phyloP scores from a whole-genome alignment of 2,888 invertebrate species.

The Leptinotarsa rubiginosa region DNA sequence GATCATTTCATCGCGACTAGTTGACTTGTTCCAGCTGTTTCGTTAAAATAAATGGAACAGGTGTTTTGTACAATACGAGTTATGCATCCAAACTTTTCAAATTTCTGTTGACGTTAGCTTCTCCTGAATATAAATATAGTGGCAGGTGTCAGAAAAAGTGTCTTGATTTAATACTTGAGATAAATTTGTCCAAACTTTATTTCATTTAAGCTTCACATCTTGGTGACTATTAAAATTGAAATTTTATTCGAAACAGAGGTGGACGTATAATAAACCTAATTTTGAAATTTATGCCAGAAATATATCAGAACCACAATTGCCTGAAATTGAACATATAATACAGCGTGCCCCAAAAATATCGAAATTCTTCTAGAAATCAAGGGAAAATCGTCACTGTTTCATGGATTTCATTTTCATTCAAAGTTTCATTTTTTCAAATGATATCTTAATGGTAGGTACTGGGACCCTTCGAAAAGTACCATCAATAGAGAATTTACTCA shows the following conservation, averaged over 20 bases:
- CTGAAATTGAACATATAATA: too few species aligned
- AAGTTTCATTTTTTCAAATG: too few species aligned
- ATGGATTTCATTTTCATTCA: too few species aligned
- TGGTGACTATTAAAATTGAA: background rate
- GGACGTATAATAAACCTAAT: background rate
- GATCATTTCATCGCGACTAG: background rate
- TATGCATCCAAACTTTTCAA: conserved; percentile 3
- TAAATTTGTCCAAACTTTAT: conserved; percentile 1
- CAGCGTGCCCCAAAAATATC: too few species aligned
- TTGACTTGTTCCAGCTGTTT: conserved; percentile 20
- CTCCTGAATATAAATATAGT: conserved; percentile 26
- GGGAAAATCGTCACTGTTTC: too few species aligned
- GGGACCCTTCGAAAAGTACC: too few species aligned
- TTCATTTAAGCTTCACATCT: background rate
- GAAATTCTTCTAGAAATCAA: too few species aligned
- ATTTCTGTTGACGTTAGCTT: conserved; percentile 1
- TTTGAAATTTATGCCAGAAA: too few species aligned
- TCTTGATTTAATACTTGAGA: background rate
- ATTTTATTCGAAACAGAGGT: background rate
- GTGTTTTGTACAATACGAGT: conserved; percentile 7
- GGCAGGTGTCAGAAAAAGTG: background rate
- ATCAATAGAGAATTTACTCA: too few species aligned
- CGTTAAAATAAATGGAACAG: conserved; percentile 22
- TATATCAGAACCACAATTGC: too few species aligned
- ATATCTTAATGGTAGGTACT: too few species aligned